Evolutionary conservation across 2,888 invertebrate species (phyloP), one percentile per base, ranked within the genome.

Genomic region (Chrysotoxum bicinctum): DNA sequence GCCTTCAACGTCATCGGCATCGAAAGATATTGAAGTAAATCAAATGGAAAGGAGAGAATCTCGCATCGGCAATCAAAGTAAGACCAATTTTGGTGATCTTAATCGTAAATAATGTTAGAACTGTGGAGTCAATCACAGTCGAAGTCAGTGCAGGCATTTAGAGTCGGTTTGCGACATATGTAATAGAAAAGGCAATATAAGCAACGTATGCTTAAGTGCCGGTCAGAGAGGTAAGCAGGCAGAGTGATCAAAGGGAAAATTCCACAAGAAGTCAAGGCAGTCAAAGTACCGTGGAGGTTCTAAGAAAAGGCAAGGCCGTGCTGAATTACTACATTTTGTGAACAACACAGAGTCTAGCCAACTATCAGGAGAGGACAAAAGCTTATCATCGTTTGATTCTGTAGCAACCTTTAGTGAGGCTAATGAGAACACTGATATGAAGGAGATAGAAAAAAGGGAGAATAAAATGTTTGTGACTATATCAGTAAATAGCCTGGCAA

Each of bases 161-260:
- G 21, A 52, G 7, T 37, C 37, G 5, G 45, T 52, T 1, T 52
- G 37, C 37, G 21, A 30, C n/a, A 10, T 50, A 37, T 50, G 50
- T 10, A 50, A 66, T 66, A 19, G 35, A 4, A 66, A 10, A 66
- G 48, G 50, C 23, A 50, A 66, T 66, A 37, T 50, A 30, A 66
- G 37, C 35, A 68, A 19, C 14, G 66, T 68, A n/a, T 68, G 52
- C 37, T 50, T 66, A n/a, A 68, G 66, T 37, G 14, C 23, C n/a
- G n/a, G 21, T 68, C 52, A 68, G 1, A 68, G n/a, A 26, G 7
- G 12, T 52, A 45, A 23, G 37, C 66, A 50, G 48, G 66, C n/a
- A 52, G 66, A 1, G 9, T 21, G 14, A 7, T 68, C n/a, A 14
- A 32, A 12, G 8, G 32, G 37, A 19, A 68, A 16, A 6, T 62